Base-by-base conservation (phyloP, 1,140 invertebrate species). In the Mesaphorura yosii region DNA sequence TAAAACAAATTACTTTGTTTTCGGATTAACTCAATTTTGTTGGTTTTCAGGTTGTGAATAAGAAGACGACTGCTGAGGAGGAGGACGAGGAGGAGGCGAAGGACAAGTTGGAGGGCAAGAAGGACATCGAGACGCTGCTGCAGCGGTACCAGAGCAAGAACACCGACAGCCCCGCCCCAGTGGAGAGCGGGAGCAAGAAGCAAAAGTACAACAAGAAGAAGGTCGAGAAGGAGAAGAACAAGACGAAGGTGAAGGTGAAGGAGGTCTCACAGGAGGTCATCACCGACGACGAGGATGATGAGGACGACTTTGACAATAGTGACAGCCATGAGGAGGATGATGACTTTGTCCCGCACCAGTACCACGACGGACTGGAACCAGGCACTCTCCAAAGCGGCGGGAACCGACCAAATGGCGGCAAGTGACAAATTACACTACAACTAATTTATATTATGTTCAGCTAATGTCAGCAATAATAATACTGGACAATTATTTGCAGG, bases 111-210 rank as follows among this genome's bases (percentile, higher is more conserved):
- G 42, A 23, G 41, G 44, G 19, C 44, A 59, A 52, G 49, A 50
- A 38, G 22, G 48, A 62, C 23, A 57, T 59, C n/a, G 60, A 59
- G 23, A 51, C 46, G 25, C 42, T 62, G 2, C 51, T 59, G 14
- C 54, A 62, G 42, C 51, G 52, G 14, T 62, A 62, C 27, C 49
- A 54, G 20, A 57, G 31, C 26, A 59, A 62, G 31, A 62, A 62
- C 26, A 26, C 48, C 14, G 55, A 58, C 12, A 39, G 29, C 6
- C 10, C 19, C 7, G 50, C 17, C 31, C 37, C 3, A 6, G 3
- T 3, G 23, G 19, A 17, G 50, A 59, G 46, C 55, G 56, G 31
- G 29, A 53, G 39, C 23, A 40, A 1, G 19, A 47, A 1, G 20
- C 28, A 27, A 23, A 19, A 26, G 45, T 44, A n/a, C 44, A 29